These are phyloP conservation scores for Sturnira hondurensis DNA, from an alignment of 2,113 vertebrate genomes.

Conservation along the genomic window DNA sequence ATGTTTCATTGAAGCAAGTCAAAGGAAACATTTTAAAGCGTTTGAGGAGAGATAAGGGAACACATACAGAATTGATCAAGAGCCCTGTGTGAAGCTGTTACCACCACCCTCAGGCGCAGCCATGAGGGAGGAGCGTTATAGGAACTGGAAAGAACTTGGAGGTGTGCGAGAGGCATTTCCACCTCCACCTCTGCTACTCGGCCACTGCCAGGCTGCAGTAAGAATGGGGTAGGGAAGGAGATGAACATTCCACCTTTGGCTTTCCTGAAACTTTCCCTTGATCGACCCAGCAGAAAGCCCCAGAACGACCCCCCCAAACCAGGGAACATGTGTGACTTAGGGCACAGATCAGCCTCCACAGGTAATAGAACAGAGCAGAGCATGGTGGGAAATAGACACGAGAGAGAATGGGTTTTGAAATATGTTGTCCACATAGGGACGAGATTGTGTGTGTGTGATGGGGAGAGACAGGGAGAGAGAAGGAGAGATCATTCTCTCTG, in stretches of 20 bases:
- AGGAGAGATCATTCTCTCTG: background rate
- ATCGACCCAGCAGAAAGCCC: background rate
- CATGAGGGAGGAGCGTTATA: too few species aligned
- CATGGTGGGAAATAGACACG: background rate
- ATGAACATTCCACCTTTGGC: background rate
- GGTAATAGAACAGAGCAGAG: background rate
- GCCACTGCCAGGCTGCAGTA: background rate
- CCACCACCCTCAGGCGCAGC: accelerated
- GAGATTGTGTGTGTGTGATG: background rate
- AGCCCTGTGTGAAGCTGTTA: background rate
- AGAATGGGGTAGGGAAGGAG: background rate
- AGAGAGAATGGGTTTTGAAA: background rate
- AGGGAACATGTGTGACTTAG: background rate
- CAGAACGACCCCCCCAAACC: background rate
- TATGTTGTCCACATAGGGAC: background rate
- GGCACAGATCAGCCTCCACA: background rate
- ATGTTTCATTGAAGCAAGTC: background rate
- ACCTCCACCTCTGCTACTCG: background rate
- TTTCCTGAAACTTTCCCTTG: background rate
- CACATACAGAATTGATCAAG: background rate
- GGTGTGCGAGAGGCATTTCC: background rate
- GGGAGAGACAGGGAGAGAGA: background rate
- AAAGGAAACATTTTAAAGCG: background rate
- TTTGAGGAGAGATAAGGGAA: background rate
- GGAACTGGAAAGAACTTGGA: background rate